Evolutionary conservation across 1,140 invertebrate species (phyloP).

Genomic region (Caenorhabditis tropicalis): DNA sequence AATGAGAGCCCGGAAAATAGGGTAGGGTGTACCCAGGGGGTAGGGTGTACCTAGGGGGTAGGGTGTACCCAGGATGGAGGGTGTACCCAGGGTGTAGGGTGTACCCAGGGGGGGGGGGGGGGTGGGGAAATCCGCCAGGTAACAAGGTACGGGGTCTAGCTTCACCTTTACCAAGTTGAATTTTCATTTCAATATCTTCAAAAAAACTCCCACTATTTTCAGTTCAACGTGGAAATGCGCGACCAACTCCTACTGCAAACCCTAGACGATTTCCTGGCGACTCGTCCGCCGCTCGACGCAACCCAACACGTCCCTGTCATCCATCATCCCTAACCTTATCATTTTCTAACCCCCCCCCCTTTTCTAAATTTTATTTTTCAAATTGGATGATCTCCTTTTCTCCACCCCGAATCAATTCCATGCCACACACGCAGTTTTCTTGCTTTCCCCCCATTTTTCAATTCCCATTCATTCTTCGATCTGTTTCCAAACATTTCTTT

Average conservation of each 20-base stretch:
- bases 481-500: neutral
- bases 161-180: no score
- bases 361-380: neutral
- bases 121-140: no score
- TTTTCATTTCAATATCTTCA: no score
- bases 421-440: neutral
- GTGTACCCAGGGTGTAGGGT: no score
- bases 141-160: no score
- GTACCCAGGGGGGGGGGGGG: no score
- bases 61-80: no score
- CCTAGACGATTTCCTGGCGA: neutral
- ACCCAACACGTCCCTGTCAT: no score
- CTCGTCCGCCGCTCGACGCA: neutral
- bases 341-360: neutral
- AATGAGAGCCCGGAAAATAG: no score
- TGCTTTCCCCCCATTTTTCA: neutral
- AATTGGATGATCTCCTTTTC: neutral
- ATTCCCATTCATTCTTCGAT: neutral
- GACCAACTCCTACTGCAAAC: neutral
- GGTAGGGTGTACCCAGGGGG: no score
- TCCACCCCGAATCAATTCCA: neutral
- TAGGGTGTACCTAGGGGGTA: no score
- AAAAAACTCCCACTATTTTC: neutral
- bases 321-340: neutral
- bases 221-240: neutral